Conservation (phyloP, 2,888 invertebrate species). For the Marasmarcha lunaedactyla region DNA sequence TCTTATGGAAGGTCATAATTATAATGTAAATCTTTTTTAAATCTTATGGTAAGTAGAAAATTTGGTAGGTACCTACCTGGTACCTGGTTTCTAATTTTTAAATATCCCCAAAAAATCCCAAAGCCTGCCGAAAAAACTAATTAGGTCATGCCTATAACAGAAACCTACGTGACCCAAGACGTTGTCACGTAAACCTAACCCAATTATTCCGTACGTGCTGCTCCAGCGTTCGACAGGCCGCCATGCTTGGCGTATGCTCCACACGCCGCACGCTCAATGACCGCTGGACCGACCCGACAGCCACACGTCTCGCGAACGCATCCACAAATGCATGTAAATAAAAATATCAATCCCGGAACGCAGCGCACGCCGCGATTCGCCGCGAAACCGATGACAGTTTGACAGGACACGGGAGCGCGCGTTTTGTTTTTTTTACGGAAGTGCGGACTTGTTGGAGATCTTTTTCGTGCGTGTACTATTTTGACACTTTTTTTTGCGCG, state of each 20-base stretch:
- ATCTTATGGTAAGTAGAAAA: too few species aligned
- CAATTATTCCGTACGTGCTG: conserved; percentile 47
- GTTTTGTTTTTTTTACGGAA: conserved; percentile 27
- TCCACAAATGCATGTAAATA: conserved; percentile 55
- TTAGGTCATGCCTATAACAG: conserved; percentile 49
- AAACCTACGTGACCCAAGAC: conserved; percentile 42
- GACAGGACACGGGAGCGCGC: conserved; percentile 22
- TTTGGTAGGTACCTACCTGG: too few species aligned
- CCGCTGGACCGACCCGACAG: conserved; percentile 73
- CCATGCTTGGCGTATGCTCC: conserved; percentile 44
- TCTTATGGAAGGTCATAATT: too few species aligned
- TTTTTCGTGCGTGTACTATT: conserved; percentile 10
- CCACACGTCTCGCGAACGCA: conserved; percentile 62
- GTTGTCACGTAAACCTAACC: conserved; percentile 64
- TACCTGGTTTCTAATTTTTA: too few species aligned
- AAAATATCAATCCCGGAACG: conserved; percentile 23
- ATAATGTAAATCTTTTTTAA: too few species aligned
- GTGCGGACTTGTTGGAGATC: conserved; percentile 12
- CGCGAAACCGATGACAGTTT: conserved; percentile 37
- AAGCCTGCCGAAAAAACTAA: conserved; percentile 36
- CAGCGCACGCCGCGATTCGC: conserved; percentile 33
- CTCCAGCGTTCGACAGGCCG: background rate
- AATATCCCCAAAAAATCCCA: too few species aligned
- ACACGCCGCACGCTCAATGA: conserved; percentile 69
- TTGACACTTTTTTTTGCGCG: background rate